A percentile compares a stretch with the other conserved stretches of the same genome.
These are phyloP conservation scores for Phortica magna DNA, from an alignment of 2,888 invertebrate species.

Conservation along the genomic window DNA sequence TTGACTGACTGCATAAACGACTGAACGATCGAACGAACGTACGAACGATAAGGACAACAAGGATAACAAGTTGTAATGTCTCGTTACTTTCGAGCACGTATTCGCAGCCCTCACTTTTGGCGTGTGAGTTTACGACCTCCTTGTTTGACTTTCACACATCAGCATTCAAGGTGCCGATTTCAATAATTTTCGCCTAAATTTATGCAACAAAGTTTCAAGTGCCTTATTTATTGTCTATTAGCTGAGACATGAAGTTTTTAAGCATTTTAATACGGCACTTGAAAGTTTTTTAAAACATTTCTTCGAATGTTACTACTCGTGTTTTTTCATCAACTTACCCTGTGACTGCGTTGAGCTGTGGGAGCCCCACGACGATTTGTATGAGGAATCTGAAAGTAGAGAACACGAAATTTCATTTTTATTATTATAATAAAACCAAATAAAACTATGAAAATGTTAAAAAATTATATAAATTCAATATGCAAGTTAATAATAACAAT, in stretches of 20 bases:
- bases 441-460: constrained; percentile 34
- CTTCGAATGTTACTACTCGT: neutral
- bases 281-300: neutral
- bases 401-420: constrained; percentile 34
- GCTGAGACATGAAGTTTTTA: neutral
- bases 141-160: neutral
- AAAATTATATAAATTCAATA: neutral
- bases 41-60: neutral
- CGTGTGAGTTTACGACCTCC: neutral
- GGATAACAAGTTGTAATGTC: constrained; percentile 7
- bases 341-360: constrained; percentile 87
- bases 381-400: constrained; percentile 88
- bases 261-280: neutral
- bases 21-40: neutral
- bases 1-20: constrained; percentile 45
- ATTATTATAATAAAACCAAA: neutral
- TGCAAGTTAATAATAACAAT: too few relatives aligned
- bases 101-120: neutral
- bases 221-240: neutral
- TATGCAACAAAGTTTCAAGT: constrained; percentile 27
- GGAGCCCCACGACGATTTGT: constrained; percentile 91
- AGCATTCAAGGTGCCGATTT: constrained; percentile 40
- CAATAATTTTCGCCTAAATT: neutral
- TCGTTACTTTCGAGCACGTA: neutral
- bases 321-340: constrained; percentile 80